These are phyloP conservation scores for Moxostoma hubbsi DNA, from an alignment of 2,797 vertebrate genomes.

Conservation along the genomic window DNA sequence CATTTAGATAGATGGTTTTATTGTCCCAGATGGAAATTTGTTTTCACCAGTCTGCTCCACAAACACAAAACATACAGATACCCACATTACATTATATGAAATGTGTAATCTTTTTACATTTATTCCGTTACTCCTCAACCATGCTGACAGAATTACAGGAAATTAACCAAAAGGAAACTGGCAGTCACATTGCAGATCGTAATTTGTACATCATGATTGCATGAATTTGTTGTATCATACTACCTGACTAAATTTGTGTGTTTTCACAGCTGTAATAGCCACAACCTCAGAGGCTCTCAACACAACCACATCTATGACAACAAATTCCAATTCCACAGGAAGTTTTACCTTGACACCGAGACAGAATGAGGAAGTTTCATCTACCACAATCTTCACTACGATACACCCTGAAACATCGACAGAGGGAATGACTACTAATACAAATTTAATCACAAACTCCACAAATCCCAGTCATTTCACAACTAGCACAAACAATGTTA, in stretches of 20 bases:
- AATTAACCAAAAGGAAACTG: neutral
- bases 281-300: neutral
- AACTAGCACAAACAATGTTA: neutral
- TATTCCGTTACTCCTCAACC: too few relatives aligned
- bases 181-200: neutral
- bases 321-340: neutral
- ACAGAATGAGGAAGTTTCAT: neutral
- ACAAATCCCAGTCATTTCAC: neutral
- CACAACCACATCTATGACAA: neutral
- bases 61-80: too few relatives aligned
- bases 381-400: neutral
- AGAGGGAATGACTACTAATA: neutral
- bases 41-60: too few relatives aligned
- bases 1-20: too few relatives aligned
- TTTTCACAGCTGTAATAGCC: conserved; percentile 28
- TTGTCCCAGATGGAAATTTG: too few relatives aligned
- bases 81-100: too few relatives aligned
- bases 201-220: neutral
- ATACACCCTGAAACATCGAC: neutral
- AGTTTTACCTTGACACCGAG: neutral
- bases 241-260: conserved; percentile 13
- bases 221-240: neutral
- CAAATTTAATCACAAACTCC: neutral
- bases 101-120: too few relatives aligned
- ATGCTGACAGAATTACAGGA: neutral